Conservation (phyloP, 2,888 invertebrate genomes). For the Cepaea hortensis region DNA sequence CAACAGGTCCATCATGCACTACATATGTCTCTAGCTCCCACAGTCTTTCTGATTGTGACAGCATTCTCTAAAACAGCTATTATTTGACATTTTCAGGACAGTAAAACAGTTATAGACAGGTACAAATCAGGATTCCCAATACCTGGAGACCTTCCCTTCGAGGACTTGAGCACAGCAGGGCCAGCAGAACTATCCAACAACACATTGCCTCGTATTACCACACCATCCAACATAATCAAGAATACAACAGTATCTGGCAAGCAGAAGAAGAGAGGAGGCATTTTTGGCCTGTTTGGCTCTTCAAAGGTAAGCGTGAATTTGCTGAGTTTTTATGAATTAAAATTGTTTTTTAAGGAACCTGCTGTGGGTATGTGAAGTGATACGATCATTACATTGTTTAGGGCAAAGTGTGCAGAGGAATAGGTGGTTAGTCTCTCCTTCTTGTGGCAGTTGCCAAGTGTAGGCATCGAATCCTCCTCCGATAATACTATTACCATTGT, state of each 20-base stretch:
- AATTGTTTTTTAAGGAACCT: too few relatives aligned
- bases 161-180: constrained; percentile 82
- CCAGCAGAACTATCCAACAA: constrained; percentile 45
- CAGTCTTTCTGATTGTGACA: too few relatives aligned
- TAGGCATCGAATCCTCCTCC: too few relatives aligned
- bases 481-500: too few relatives aligned
- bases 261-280: constrained; percentile 86
- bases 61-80: neutral
- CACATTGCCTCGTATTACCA: constrained; percentile 48
- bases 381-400: too few relatives aligned
- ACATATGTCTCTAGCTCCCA: too few relatives aligned
- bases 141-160: constrained; percentile 95
- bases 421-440: too few relatives aligned
- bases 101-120: constrained; percentile 90
- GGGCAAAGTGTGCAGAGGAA: too few relatives aligned
- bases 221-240: constrained; percentile 82
- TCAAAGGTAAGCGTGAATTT: constrained; percentile 86
- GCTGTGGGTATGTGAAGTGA: too few relatives aligned
- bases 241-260: constrained; percentile 87
- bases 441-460: too few relatives aligned
- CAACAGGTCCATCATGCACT: too few relatives aligned
- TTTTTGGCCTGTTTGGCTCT: constrained; percentile 93
- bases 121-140: constrained; percentile 97
- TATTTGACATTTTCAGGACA: constrained; percentile 81
- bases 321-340: too few relatives aligned